Evolutionary conservation across 2,113 vertebrate species (phyloP).

Genomic region (Crotalus helleri): DNA sequence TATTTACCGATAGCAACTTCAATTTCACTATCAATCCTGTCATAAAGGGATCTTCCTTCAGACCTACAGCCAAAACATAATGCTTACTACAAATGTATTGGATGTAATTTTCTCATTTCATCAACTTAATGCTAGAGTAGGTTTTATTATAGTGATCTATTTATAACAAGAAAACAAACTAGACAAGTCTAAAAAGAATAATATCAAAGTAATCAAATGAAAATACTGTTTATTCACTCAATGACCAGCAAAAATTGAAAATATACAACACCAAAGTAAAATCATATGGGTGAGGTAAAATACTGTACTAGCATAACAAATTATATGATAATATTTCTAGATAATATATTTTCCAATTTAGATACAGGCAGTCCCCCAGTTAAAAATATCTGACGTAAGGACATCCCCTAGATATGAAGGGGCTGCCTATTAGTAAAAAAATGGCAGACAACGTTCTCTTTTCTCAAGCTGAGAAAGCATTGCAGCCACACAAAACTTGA

Average conservation of each 20-base stretch:
- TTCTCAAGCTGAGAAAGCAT: no score
- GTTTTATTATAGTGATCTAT: background rate
- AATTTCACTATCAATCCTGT: background rate
- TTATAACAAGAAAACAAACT: background rate
- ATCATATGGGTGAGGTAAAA: background rate
- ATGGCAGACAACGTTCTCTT: no score
- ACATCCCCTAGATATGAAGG: no score
- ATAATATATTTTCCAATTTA: background rate
- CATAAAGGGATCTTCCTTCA: no score
- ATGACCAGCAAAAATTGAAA: background rate
- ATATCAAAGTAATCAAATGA: background rate
- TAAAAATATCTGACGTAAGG: no score
- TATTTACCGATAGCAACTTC: background rate
- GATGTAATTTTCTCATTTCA: background rate
- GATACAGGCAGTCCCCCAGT: background rate
- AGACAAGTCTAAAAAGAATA: background rate
- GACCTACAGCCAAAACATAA: background rate
- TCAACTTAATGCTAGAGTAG: background rate
- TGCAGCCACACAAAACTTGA: no score
- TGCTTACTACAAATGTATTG: background rate
- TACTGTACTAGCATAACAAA: background rate
- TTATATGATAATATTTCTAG: background rate
- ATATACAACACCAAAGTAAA: background rate
- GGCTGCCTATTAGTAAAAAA: no score
- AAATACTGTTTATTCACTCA: background rate